Evolutionary conservation across 2,113 vertebrate species (phyloP).

Genomic region (Nansenia antarctica): DNA sequence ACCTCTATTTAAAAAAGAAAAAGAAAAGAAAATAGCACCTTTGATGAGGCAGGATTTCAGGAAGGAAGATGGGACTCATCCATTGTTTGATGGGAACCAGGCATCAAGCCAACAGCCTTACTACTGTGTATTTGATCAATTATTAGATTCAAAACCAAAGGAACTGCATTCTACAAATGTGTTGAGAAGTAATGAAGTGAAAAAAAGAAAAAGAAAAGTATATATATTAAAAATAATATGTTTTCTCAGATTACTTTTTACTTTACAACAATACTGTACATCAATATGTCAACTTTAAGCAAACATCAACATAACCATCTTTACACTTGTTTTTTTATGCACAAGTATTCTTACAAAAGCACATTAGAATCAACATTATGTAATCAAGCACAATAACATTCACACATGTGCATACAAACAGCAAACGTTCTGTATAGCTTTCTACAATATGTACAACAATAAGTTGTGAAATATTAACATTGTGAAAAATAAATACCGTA

Average conservation of each 20-base stretch:
- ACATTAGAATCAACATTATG: conserved; percentile 9
- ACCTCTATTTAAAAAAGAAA: no score
- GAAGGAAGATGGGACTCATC: conserved; percentile 27
- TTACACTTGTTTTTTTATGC: neutral
- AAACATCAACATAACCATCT: no score
- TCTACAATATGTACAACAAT: conserved; percentile 32
- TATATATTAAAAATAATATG: no score
- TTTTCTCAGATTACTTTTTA: no score
- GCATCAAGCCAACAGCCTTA: conserved; percentile 1
- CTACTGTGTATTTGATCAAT: conserved; percentile 3
- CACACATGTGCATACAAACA: conserved; percentile 22
- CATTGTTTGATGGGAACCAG: conserved; percentile 20
- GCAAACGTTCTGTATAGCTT: conserved; percentile 6
- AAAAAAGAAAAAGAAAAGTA: no score
- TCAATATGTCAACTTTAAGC: neutral
- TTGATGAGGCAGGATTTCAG: conserved; percentile 43
- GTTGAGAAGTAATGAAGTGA: no score
- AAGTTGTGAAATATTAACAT: neutral
- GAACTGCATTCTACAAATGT: neutral
- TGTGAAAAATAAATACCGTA: neutral
- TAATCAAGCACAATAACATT: conserved; percentile 10
- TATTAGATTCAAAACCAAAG: conserved; percentile 9
- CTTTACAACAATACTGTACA: neutral
- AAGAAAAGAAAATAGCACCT: conserved; percentile 41
- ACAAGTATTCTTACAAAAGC: neutral